phyloP scores from a whole-genome alignment of 2,113 vertebrate genomes.

The Petaurus breviceps region DNA sequence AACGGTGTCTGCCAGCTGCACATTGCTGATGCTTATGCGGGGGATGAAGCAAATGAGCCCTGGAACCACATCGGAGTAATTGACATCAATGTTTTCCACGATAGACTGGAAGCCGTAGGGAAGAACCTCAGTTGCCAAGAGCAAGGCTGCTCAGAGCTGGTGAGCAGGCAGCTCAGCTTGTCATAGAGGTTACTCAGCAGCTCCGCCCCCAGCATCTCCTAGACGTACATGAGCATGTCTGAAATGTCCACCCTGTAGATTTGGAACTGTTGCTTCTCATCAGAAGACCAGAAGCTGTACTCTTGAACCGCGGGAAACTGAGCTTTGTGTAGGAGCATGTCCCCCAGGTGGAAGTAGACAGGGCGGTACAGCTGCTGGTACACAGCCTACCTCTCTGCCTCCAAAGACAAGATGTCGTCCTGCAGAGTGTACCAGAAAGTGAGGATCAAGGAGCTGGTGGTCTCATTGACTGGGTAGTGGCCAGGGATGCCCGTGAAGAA shows the following conservation, averaged over 20 bases:
- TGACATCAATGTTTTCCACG: constrained; percentile 97
- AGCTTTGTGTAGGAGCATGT: constrained; percentile 97
- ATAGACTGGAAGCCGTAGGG: constrained; percentile 99
- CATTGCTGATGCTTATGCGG: constrained; percentile 97
- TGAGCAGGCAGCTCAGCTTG: constrained; percentile 96
- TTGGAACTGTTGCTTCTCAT: constrained; percentile 98
- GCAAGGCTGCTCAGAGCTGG: constrained; percentile 92
- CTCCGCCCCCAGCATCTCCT: constrained; percentile 98
- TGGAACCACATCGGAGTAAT: constrained; percentile 98
- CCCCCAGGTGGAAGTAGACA: constrained; percentile 98
- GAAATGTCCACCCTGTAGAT: constrained; percentile 99
- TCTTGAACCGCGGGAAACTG: constrained; percentile 97
- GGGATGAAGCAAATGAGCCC: constrained; percentile 98
- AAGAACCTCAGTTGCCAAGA: constrained; percentile 98
- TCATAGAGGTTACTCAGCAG: constrained; percentile 99
- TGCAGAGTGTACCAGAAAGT: constrained; percentile 99
- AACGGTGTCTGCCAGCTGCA: constrained; percentile 97
- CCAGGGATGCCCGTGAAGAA: constrained; percentile 99
- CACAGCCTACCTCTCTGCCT: constrained; percentile 94
- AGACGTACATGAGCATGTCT: constrained; percentile 99
- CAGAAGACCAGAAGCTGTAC: constrained; percentile 96
- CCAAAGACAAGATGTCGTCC: constrained; percentile 98
- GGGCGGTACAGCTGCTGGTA: constrained; percentile 99
- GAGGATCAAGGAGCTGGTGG: constrained; percentile 97
- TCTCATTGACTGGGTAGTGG: constrained; percentile 98